These are phyloP conservation scores for Orthosia gothica DNA, from an alignment of 2,888 invertebrate genomes.

Conservation along the genomic window DNA sequence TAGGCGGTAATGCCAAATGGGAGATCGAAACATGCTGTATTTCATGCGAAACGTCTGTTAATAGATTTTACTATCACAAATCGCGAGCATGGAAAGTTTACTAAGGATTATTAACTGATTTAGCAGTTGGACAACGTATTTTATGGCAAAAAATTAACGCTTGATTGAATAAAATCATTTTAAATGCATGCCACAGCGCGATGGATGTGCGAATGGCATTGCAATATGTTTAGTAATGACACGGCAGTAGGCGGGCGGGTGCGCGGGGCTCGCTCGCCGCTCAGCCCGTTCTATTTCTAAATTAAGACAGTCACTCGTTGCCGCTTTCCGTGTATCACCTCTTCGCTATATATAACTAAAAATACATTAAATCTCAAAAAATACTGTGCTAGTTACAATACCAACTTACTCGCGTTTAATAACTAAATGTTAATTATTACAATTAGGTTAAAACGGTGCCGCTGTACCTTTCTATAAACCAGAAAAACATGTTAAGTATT, in stretches of 20 bases:
- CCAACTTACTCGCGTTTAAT: slow-evolving; percentile 42
- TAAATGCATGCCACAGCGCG: slow-evolving; percentile 27
- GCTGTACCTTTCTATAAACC: slow-evolving; percentile 18
- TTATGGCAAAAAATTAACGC: background rate
- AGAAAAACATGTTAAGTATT: slow-evolving; percentile 51
- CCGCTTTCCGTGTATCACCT: slow-evolving; percentile 89
- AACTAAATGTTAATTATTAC: slow-evolving; percentile 39
- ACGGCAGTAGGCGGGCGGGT: slow-evolving; percentile 71
- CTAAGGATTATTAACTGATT: slow-evolving; percentile 4
- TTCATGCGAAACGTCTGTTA: slow-evolving; percentile 26
- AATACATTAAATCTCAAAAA: slow-evolving; percentile 73
- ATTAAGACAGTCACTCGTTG: slow-evolving; percentile 90
- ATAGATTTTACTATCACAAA: slow-evolving; percentile 24
- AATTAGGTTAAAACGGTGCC: slow-evolving; percentile 23
- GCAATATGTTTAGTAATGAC: slow-evolving; percentile 68
- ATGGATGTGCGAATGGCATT: slow-evolving; percentile 56
- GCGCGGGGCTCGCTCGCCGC: slow-evolving; percentile 72
- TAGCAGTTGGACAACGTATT: background rate
- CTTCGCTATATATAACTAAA: slow-evolving; percentile 84
- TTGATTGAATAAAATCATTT: background rate
- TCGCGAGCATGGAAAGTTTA: slow-evolving; percentile 11
- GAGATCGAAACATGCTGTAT: slow-evolving; percentile 20
- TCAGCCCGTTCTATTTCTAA: slow-evolving; percentile 91
- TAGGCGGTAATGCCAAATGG: slow-evolving; percentile 17
- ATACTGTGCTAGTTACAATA: slow-evolving; percentile 60